Evolutionary conservation across 2,113 vertebrate genomes (phyloP).

Genomic region (Oplegnathus fasciatus): DNA sequence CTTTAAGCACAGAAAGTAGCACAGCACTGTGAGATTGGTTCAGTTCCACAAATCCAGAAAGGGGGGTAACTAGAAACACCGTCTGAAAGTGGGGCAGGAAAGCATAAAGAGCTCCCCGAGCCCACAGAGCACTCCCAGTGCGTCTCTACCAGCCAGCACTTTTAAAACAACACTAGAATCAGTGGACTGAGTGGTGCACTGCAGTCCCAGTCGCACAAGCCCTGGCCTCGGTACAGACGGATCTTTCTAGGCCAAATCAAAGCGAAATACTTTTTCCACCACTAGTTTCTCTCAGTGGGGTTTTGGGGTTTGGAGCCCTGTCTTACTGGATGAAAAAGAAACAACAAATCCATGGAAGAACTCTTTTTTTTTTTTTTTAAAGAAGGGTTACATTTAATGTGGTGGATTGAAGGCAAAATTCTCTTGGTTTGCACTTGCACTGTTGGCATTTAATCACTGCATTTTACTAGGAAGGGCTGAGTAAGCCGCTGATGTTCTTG

Average conservation of each 20-base stretch:
- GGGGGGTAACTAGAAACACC: conserved; percentile 25
- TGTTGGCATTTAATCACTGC: conserved; percentile 40
- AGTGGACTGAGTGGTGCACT: conserved; percentile 51
- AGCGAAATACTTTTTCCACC: conserved; percentile 60
- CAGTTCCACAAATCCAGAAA: conserved; percentile 63
- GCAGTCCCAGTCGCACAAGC: conserved; percentile 55
- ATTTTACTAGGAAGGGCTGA: conserved; percentile 30
- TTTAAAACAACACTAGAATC: conserved; percentile 57
- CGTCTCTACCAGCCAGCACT: conserved; percentile 56
- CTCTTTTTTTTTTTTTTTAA: too few relatives aligned
- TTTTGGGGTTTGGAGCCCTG: conserved; percentile 58
- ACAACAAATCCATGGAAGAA: conserved; percentile 47
- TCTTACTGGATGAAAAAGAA: conserved; percentile 53
- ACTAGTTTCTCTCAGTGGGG: conserved; percentile 57
- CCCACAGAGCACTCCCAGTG: conserved; percentile 52
- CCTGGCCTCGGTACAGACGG: conserved; percentile 56
- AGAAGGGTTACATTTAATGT: conserved; percentile 39
- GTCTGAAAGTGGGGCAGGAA: conserved; percentile 71
- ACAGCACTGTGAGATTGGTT: conserved; percentile 58
- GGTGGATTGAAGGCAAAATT: conserved; percentile 15
- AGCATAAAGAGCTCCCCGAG: conserved; percentile 54
- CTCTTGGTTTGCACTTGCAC: conserved; percentile 38
- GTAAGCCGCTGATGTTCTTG: conserved; percentile 16
- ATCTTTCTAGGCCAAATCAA: conserved; percentile 73
- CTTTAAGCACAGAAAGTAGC: conserved; percentile 59